Percentiles rank a stretch among this genome's conserved stretches.
Conservation (phyloP, 2,113 vertebrate genomes). For the Vulpes vulpes region DNA sequence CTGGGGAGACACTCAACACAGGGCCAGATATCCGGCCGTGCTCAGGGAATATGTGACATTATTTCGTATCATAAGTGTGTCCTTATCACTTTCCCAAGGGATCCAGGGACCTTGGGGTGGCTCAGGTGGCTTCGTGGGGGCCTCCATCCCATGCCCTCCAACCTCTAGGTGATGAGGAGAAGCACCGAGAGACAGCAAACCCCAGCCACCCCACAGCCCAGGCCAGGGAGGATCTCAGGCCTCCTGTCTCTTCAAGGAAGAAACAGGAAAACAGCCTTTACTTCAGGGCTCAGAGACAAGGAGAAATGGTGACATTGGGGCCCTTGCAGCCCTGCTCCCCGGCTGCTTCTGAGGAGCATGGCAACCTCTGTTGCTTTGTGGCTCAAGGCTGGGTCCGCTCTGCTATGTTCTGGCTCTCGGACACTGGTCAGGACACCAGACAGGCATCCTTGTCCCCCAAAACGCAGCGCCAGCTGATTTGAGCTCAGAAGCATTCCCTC, state of each 20-base stretch:
- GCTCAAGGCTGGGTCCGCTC: no score
- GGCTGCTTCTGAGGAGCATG: neutral
- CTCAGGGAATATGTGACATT: neutral
- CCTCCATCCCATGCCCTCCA: neutral
- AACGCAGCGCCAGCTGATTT: neutral
- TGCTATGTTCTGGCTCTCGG: no score
- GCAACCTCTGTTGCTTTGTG: neutral
- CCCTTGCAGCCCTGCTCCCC: neutral
- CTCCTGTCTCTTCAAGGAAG: neutral
- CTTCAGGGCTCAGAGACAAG: neutral
- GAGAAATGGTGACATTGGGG: neutral
- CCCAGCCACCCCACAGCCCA: neutral
- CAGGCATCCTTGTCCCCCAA: neutral
- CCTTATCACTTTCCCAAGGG: neutral
- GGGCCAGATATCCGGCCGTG: neutral
- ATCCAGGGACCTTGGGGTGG: neutral
- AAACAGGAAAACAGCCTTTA: neutral
- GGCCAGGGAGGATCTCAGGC: neutral
- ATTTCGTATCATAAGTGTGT: neutral
- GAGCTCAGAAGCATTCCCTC: neutral
- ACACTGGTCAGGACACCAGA: neutral
- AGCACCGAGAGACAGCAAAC: neutral
- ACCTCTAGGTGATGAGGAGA: neutral
- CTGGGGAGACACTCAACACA: neutral
- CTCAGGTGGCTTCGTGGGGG: neutral